Evolutionary conservation across 2,797 vertebrate species (phyloP).

Genomic region (Chiroxiphia lanceolata): DNA sequence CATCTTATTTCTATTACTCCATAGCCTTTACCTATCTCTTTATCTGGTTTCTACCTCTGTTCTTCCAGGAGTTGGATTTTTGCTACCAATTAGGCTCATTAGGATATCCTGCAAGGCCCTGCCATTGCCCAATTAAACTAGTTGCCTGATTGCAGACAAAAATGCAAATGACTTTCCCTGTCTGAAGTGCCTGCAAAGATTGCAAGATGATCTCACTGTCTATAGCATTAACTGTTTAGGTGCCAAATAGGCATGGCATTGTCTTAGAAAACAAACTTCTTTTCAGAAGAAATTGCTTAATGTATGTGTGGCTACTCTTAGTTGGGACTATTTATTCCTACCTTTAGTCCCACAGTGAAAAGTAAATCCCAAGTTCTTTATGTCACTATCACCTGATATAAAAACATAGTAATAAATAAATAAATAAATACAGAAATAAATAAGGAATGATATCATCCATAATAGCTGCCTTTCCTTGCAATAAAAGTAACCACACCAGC

Average conservation of each 20-base stretch:
- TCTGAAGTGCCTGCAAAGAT: background rate
- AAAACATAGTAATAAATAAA: background rate
- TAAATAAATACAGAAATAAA: background rate
- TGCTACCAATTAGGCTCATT: conserved; percentile 41
- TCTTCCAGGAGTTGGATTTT: background rate
- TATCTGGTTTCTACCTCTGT: background rate
- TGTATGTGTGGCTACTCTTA: background rate
- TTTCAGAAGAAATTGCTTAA: background rate
- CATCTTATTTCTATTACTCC: background rate
- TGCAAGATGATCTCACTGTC: background rate
- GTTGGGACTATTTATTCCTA: background rate
- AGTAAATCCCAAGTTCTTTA: background rate
- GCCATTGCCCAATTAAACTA: conserved; percentile 29
- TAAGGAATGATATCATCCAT: background rate
- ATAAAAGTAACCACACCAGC: background rate
- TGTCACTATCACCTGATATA: background rate
- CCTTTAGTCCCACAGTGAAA: background rate
- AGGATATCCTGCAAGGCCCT: background rate
- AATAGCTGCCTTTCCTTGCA: background rate
- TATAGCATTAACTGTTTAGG: background rate
- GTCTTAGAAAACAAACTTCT: background rate
- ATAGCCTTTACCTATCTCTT: background rate
- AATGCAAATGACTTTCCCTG: background rate
- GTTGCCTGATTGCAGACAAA: background rate
- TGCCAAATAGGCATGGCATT: background rate